Evolutionary conservation across 2,888 invertebrate genomes (phyloP).

Genomic region (Tubiluchus corallicola): DNA sequence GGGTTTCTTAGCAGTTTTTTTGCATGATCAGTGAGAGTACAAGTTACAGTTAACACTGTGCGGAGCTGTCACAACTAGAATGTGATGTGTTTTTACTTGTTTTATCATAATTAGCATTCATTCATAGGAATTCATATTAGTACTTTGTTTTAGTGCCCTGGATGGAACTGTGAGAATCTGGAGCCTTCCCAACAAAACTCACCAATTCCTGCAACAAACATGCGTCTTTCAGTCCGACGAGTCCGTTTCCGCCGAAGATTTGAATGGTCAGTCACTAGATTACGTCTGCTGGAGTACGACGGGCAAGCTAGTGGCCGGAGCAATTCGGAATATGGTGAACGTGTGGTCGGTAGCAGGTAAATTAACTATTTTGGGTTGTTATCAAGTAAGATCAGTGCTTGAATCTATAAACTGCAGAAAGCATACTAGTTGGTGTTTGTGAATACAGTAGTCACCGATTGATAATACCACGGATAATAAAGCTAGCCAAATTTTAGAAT

Average conservation of each 20-base stretch:
- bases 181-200: conserved; percentile 31
- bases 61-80: no score
- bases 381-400: no score
- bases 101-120: background rate
- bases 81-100: conserved; percentile 5
- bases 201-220: conserved; percentile 35
- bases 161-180: conserved; percentile 43
- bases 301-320: conserved; percentile 37
- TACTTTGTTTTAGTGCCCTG: conserved; percentile 31
- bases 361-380: no score
- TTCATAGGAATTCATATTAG: conserved; percentile 4
- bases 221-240: conserved; percentile 34
- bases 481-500: no score
- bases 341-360: conserved; percentile 36
- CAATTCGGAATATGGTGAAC: conserved; percentile 39
- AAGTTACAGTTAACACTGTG: no score
- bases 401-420: no score
- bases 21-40: no score
- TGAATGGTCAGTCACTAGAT: conserved; percentile 34
- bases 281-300: conserved; percentile 37
- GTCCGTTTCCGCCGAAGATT: conserved; percentile 33
- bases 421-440: no score
- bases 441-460: no score
- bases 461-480: no score
- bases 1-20: no score